Conservation (phyloP, 2,888 invertebrate genomes). For the Amblyjoppa proteus region DNA sequence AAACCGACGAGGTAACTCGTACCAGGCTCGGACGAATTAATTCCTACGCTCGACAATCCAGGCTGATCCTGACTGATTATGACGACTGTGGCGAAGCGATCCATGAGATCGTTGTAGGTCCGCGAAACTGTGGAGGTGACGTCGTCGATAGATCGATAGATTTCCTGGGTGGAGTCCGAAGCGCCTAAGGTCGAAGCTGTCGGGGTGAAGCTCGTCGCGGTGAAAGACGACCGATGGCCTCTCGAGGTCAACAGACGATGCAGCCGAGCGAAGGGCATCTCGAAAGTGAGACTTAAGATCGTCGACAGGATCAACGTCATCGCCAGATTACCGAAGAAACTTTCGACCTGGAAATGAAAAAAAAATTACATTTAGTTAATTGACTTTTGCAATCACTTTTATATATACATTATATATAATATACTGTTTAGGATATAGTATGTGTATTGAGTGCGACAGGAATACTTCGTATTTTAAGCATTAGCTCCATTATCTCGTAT, state of each 20-base stretch:
- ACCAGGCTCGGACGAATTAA: background rate
- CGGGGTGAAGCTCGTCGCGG: constrained; percentile 26
- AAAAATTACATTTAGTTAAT: too few relatives aligned
- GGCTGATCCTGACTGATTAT: constrained; percentile 18
- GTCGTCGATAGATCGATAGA: constrained; percentile 73
- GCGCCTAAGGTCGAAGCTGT: constrained; percentile 66
- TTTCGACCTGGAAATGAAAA: constrained; percentile 71
- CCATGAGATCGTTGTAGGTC: constrained; percentile 60
- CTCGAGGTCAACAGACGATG: constrained; percentile 61
- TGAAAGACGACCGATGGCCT: background rate
- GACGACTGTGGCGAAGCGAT: constrained; percentile 41
- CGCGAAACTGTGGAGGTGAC: constrained; percentile 65
- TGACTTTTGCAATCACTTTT: too few relatives aligned
- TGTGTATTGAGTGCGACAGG: too few relatives aligned
- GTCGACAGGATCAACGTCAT: constrained; percentile 76
- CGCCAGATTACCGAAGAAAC: constrained; percentile 77
- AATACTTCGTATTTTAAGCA: too few relatives aligned
- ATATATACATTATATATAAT: too few relatives aligned
- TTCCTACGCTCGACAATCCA: background rate
- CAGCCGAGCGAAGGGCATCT: constrained; percentile 79
- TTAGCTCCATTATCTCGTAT: too few relatives aligned
- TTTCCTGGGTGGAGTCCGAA: constrained; percentile 70
- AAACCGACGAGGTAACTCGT: constrained; percentile 5
- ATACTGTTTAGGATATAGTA: too few relatives aligned
- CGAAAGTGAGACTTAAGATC: constrained; percentile 77